phyloP scores from a whole-genome alignment of 2,113 vertebrate genomes.

The Thamnophis sirtalis region DNA sequence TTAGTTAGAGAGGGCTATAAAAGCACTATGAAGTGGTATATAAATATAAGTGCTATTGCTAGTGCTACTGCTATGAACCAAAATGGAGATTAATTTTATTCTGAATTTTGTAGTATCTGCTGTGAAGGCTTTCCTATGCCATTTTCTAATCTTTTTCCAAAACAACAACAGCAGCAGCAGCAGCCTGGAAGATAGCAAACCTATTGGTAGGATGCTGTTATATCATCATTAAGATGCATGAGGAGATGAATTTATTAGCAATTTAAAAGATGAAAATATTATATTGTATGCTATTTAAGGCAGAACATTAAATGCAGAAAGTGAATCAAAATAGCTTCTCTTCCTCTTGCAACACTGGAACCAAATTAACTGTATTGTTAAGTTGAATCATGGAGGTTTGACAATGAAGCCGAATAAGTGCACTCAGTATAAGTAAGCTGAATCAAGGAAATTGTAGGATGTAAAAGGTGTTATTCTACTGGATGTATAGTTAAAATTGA shows the following conservation, averaged over 20 bases:
- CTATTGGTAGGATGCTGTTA: not conserved
- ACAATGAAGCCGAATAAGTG: not conserved
- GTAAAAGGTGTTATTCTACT: not conserved
- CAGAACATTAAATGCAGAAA: not conserved
- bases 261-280: not conserved
- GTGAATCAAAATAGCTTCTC: not conserved
- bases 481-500: not conserved
- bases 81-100: not conserved
- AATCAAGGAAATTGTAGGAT: not conserved
- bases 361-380: not conserved
- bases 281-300: not conserved
- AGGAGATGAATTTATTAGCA: not conserved
- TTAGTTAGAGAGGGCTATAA: too few relatives aligned
- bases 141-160: not conserved
- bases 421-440: not conserved
- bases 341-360: not conserved
- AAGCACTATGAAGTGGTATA: too few relatives aligned
- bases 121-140: not conserved
- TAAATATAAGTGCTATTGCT: too few relatives aligned
- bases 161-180: too few relatives aligned
- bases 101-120: not conserved
- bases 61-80: not conserved
- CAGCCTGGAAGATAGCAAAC: not conserved
- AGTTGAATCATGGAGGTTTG: not conserved
- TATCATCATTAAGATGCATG: not conserved